Evolutionary conservation across 2,797 vertebrate genomes (phyloP), one percentile per base, ranked within the genome.

Genomic region (Muscicapa striata): DNA sequence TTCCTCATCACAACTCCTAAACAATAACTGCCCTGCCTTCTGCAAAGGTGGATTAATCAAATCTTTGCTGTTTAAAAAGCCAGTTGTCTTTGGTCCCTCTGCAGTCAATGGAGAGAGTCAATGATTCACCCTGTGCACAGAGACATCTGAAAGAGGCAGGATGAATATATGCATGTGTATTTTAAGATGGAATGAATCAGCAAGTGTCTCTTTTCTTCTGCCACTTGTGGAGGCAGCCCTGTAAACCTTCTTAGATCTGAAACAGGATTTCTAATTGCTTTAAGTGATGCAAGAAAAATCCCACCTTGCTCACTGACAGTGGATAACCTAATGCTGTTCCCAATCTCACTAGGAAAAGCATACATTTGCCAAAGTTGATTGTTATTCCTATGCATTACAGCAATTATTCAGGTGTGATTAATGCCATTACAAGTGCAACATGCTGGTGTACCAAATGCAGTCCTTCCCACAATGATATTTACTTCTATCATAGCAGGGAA

Each of bases 101-200:
- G 63, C 80, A 94, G 74, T 69, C 86, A 96, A 79, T 67, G 63
- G 70, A 83, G 72, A 63, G 57, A 34, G 63, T 7, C 85, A 45
- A 38, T 94, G 88, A 95, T 94, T 91, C 88, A 95, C 59, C 13
- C 40, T 11, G 3, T 46, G 32, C 36, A 46, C 51, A 69, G 58
- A 94, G 48, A 69, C 10, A 18, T 75, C 66, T 83, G 64, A 69
- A 90, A 76, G 62, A 81, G 59, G 70, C 77, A 63, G 40, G 63
- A 91, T 90, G 74, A 91, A 91, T 86, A 83, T 11, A 81, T 52
- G 55, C 17, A 55, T 18, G 15, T n/a, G 51, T 88, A 93, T 88
- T 94, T 94, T 90, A 93, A 86, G 76, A 78, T 9, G 24, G 55
- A 49, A 84, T 95, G 80, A 95, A 93, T 94, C 91, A 94, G 63